Base-by-base conservation (phyloP, 2,888 invertebrate species). In the Eupithecia insigniata region DNA sequence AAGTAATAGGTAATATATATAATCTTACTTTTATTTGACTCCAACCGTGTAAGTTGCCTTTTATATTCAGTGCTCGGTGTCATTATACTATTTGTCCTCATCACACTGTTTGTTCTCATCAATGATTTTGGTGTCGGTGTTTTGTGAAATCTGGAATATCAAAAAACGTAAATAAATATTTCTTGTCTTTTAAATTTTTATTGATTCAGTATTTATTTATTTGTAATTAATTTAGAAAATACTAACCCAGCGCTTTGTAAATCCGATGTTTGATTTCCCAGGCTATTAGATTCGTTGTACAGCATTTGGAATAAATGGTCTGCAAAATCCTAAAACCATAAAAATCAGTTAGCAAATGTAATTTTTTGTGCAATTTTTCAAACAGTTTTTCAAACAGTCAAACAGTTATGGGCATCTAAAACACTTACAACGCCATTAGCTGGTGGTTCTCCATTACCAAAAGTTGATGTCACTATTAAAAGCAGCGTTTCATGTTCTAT, bases 371-470 rank as follows among this genome's bases (percentile, higher is more conserved):
- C 12, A 55, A 55, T 26, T 1, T 26, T 55, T 12, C 5, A 26
- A 22, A 14, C 12, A 55, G 26, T 26, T 1, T 26, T 55, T 12
- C 5, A 26, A 22, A 14, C n/a, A n/a, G n/a, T 4, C 5, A 12
- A 55, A n/a, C n/a, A 55, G 26, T 55, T 12, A 1, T 26, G 14
- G 26, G 14, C 26, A 55, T 22, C 4, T 60, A 0, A 34, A n/a
- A 64, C 26, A 91, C 94, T 91, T 92, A 98, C 98, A 95, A 97
- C 97, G 78, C 99, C 99, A 90, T 99, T 99, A 87, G 98, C 98
- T 0, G 99, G 99, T 28, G 99, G 98, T 93, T 99, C 99, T 1
- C 99, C 99, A 87, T 99, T 99, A 14, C 99, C 99, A 87, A 99
- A 99, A 0, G 99, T 99, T 12, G 99, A 99, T 28, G 98, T 98